Conservation (phyloP, 2,797 vertebrate genomes). For the Xenops minutus region DNA sequence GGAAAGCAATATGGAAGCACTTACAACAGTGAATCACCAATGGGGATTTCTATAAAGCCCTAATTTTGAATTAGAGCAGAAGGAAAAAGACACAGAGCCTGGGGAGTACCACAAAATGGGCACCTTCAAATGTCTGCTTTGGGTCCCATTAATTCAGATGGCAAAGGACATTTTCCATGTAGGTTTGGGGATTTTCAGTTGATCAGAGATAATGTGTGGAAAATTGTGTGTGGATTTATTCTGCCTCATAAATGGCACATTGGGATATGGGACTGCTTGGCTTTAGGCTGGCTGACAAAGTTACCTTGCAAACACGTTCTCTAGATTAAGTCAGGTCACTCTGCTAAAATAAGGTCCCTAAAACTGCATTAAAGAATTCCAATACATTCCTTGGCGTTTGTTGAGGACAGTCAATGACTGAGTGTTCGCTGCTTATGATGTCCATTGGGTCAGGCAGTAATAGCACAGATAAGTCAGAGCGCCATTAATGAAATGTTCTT, state of each 20-base stretch:
- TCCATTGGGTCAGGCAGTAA: not conserved
- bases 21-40: not conserved
- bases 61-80: not conserved
- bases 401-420: not conserved
- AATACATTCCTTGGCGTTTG: not conserved
- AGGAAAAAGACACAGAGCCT: not conserved
- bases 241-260: not conserved
- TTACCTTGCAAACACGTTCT: not conserved
- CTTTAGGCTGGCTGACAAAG: not conserved
- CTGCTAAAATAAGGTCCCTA: not conserved
- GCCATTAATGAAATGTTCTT: not conserved
- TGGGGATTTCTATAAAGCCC: not conserved
- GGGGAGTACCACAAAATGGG: not conserved
- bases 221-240: not conserved
- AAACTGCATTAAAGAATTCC: not conserved
- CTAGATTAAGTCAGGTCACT: not conserved
- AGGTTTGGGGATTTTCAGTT: not conserved
- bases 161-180: not conserved
- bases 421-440: not conserved
- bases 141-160: not conserved
- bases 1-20: not conserved
- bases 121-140: not conserved
- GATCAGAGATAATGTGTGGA: not conserved
- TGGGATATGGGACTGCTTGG: not conserved
- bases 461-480: not conserved